Evolutionary conservation across 2,113 vertebrate genomes (phyloP).

Genomic region (Mus musculus): GRCm39 chr2:161452501-161453000

Average conservation of each 20-base stretch:
- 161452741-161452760: not conserved
- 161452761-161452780: not conserved
- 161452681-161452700: not conserved
- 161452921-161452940: not conserved
- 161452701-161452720: not conserved
- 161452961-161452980: not conserved
- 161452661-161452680: conserved; percentile 24
- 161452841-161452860: not conserved
- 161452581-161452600: conserved; percentile 63
- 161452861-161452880: not conserved
- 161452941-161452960: not conserved
- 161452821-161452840: not conserved
- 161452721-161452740: not conserved
- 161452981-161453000: not conserved
- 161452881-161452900: too few species aligned
- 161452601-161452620: conserved; percentile 63
- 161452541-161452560: conserved; percentile 80
- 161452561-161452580: conserved; percentile 76
- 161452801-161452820: not conserved
- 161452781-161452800: not conserved
- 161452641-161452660: conserved; percentile 63
- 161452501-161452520: conserved; percentile 76
- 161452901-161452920: not conserved
- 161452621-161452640: conserved; percentile 56
- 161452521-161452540: conserved; percentile 73